Conservation (phyloP, 92 coral and sea anemone species). For the Pocillopora grandis region DNA sequence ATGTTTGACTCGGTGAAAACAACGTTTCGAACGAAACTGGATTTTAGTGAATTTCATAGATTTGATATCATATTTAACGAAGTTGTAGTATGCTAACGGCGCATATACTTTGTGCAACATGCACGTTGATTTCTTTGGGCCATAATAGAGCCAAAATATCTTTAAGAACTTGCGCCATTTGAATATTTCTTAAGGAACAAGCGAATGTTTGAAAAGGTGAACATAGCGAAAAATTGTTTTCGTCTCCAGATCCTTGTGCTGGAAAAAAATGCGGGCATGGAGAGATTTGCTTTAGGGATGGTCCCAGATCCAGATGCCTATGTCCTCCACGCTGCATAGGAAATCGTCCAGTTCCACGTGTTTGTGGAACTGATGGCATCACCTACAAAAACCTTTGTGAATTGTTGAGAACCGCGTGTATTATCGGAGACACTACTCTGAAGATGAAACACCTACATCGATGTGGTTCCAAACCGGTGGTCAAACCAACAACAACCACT, state of each 20-base stretch:
- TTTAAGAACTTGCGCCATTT: no score
- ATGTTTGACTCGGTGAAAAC: no score
- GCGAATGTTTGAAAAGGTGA: no score
- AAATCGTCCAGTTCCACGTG: constrained; percentile 18
- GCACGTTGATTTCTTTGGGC: no score
- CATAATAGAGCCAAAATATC: no score
- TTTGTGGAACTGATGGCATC: constrained; percentile 75
- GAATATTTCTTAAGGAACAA: no score
- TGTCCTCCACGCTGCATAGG: constrained; percentile 72
- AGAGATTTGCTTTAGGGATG: constrained; percentile 58
- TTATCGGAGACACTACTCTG: constrained; percentile 48
- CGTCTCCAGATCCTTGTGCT: constrained; percentile 65
- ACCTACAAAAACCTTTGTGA: constrained; percentile 66
- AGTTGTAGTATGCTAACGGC: no score
- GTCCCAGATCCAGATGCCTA: constrained; percentile 50
- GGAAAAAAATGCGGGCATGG: constrained; percentile 59
- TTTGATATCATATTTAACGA: no score
- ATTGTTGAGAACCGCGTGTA: constrained; percentile 67
- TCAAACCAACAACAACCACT: background rate
- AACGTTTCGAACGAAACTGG: no score
- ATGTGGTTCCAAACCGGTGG: constrained; percentile 26
- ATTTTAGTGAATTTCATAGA: no score
- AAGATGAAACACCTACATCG: constrained; percentile 11
- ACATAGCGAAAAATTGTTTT: background rate
- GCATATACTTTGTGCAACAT: no score